These are phyloP conservation scores for Stichodactyla mertensii DNA, from an alignment of 64 coral and sea anemone genomes.

Conservation along the genomic window DNA sequence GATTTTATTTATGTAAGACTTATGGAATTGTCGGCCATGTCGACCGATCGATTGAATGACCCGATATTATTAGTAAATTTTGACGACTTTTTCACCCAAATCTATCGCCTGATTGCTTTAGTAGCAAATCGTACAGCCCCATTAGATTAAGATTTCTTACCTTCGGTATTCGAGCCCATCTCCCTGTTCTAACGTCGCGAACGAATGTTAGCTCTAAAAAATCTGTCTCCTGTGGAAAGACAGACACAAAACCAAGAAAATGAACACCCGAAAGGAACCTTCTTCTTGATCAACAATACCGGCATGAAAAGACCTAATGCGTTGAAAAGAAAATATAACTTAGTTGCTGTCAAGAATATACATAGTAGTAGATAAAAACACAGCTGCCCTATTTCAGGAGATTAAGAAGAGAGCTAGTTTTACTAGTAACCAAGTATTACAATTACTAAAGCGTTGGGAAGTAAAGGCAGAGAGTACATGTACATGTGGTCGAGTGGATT, in stretches of 20 bases:
- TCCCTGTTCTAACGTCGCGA: constrained; percentile 51
- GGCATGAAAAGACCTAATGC: background rate
- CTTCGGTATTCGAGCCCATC: constrained; percentile 55
- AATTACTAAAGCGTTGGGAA: background rate
- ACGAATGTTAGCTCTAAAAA: constrained; percentile 42
- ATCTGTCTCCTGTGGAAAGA: constrained; percentile 40
- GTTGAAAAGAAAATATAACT: background rate
- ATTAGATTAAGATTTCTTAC: constrained; percentile 25
- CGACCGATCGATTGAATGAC: background rate
- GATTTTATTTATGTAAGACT: background rate
- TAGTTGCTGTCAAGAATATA: background rate
- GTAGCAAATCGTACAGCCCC: background rate
- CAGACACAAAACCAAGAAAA: background rate
- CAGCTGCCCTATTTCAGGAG: background rate
- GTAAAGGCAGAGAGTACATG: background rate
- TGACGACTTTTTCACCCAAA: background rate
- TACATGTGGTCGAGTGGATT: background rate
- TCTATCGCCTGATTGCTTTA: background rate
- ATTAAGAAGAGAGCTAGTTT: constrained; percentile 26
- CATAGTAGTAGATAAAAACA: constrained; percentile 9
- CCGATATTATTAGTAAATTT: constrained; percentile 11
- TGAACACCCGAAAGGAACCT: constrained; percentile 5
- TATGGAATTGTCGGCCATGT: background rate
- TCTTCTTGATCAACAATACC: background rate
- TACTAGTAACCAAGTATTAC: constrained; percentile 8